Base-by-base conservation (phyloP, 2,888 invertebrate genomes). In the Cartodere bifasciata region DNA sequence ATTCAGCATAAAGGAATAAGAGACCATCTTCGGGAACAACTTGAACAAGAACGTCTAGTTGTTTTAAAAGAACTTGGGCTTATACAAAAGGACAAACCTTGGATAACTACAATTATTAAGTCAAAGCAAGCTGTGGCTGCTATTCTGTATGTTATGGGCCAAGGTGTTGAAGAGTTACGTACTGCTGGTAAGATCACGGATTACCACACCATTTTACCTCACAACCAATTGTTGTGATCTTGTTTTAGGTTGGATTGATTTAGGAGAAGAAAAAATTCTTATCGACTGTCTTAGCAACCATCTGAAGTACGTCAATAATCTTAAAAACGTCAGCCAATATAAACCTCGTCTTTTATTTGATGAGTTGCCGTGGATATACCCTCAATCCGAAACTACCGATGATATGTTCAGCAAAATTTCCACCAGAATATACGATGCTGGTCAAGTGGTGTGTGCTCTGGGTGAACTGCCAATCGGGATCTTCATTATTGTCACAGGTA, bases 51-150 rank as follows among this genome's bases (percentile, higher is more conserved):
- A 9, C 63, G 66, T 36, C 46, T 68, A 36, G 49, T 56, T 4
- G 63, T 67, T 10, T 64, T 67, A 0, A 56, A 64, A 4, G 64
- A 67, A 41, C 49, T 70, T 4, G 68, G 68, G 1, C 39, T 69
- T 11, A 51, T 75, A 1, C 72, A 73, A 42, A 60, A 68, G 1
- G 65, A 70, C 30, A 55, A 68, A 2, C 70, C 70, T 0, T 68
- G 68, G 63, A 71, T 75, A 0, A 73, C 73, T 2, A 67, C 73
- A 28, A 72, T 73, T 0, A 71, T 74, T 28, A 75, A 75, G 51
- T 73, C 75, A 0, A 56, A 68, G 4, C 74, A 75, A 42, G 73
- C 74, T 0, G 68, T 69, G 24, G 63, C 72, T 0, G 65, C 68
- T 9, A 70, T 72, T 0, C 57, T 75, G 1, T 72, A 73, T 39